phyloP scores from a whole-genome alignment of 35 echinoderm and acorn worm genomes.

The Diadema setosum region DNA sequence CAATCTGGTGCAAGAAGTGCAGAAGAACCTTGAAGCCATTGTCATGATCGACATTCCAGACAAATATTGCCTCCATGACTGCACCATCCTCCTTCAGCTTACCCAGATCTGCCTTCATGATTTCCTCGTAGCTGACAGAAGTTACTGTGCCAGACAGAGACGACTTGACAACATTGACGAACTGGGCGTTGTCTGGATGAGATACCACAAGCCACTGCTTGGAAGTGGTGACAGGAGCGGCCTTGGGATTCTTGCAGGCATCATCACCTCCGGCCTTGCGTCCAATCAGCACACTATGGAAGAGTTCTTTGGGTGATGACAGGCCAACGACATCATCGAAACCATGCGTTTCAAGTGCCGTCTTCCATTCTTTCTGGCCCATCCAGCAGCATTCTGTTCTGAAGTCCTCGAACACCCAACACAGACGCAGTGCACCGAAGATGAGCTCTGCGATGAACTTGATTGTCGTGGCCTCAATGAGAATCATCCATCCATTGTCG shows the following conservation, averaged over 20 bases:
- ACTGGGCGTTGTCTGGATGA: conserved; percentile 11
- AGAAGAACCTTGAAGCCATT: conserved; percentile 26
- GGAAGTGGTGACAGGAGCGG: background rate
- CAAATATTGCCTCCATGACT: conserved; percentile 31
- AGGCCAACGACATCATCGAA: conserved; percentile 63
- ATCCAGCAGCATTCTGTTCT: conserved; percentile 83
- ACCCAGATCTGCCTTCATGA: background rate
- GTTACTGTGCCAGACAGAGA: background rate
- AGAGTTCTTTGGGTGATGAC: conserved; percentile 75
- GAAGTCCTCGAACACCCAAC: conserved; percentile 73
- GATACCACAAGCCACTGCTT: conserved; percentile 52
- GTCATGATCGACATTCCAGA: conserved; percentile 39
- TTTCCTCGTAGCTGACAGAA: background rate
- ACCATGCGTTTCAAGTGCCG: conserved; percentile 42
- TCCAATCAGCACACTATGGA: conserved; percentile 77
- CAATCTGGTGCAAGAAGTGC: conserved; percentile 35
- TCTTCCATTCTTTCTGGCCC: conserved; percentile 46
- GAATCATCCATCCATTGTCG: conserved; percentile 72
- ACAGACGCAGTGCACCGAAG: conserved; percentile 80
- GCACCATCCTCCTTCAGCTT: background rate
- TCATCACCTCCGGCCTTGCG: conserved; percentile 28
- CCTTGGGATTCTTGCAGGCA: background rate
- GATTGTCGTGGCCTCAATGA: conserved; percentile 77
- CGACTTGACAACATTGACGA: background rate
- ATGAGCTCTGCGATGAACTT: conserved; percentile 74